Evolutionary conservation across 2,888 invertebrate species (phyloP).

Genomic region (Torymus tubicola): DNA sequence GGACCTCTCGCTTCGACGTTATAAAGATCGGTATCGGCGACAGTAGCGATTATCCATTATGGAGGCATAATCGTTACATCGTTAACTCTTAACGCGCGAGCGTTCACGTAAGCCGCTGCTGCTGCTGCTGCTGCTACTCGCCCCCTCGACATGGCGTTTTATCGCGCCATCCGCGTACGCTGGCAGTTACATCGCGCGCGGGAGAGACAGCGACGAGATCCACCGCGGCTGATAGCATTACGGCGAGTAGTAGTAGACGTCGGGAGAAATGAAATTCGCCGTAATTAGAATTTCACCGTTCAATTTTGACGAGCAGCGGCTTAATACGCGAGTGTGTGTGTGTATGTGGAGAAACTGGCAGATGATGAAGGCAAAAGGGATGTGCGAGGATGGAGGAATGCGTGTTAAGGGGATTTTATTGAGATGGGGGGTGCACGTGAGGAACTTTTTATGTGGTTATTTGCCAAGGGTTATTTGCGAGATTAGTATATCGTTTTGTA

Average conservation of each 20-base stretch:
- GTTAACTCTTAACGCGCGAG: slow-evolving; percentile 71
- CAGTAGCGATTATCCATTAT: slow-evolving; percentile 73
- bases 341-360: not conserved
- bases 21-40: slow-evolving; percentile 73
- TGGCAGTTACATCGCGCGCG: not conserved
- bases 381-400: not conserved
- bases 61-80: slow-evolving; percentile 74
- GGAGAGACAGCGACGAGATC: slow-evolving; percentile 18
- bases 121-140: slow-evolving; percentile 8
- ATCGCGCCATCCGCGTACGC: slow-evolving; percentile 36
- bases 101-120: slow-evolving; percentile 58
- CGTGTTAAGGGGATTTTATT: slow-evolving; percentile 6
- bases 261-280: slow-evolving; percentile 31
- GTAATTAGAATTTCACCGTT: slow-evolving; percentile 39
- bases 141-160: slow-evolving; percentile 17
- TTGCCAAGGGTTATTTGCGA: too few relatives aligned
- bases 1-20: slow-evolving; percentile 63
- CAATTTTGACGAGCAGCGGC: slow-evolving; percentile 27
- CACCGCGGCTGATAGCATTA: slow-evolving; percentile 13
- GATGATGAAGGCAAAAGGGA: too few relatives aligned
- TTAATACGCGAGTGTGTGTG: slow-evolving; percentile 2
- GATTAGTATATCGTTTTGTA: too few relatives aligned
- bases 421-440: not conserved
- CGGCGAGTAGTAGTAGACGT: not conserved
- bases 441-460: too few relatives aligned